phyloP scores from a whole-genome alignment of 2,113 vertebrate species.

The Alexandromys fortis region DNA sequence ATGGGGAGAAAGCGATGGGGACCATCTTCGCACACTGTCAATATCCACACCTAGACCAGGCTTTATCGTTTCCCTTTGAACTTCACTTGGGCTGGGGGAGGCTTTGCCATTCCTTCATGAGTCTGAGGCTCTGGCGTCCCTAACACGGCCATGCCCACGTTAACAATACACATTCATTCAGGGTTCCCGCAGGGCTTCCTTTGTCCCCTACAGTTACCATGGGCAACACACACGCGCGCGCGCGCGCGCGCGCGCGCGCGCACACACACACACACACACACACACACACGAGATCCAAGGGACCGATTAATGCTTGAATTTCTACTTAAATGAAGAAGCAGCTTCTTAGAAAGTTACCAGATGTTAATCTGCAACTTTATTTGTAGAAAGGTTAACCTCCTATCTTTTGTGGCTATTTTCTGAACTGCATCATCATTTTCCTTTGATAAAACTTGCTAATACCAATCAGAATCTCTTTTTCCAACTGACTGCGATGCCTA shows the following conservation, averaged over 20 bases:
- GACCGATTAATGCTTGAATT: not conserved
- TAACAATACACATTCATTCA: not conserved
- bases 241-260: no score
- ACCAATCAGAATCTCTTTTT: not conserved
- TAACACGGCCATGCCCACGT: not conserved
- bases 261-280: not conserved
- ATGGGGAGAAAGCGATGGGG: no score
- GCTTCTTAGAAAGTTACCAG: not conserved
- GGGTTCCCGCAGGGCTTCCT: not conserved
- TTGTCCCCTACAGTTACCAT: not conserved
- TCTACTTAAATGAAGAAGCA: constrained; percentile 22
- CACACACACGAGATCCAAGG: not conserved
- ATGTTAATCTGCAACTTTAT: not conserved
- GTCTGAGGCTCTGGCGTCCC: not conserved
- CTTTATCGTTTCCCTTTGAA: not conserved
- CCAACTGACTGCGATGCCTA: not conserved
- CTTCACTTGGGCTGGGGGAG: not conserved
- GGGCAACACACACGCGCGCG: not conserved
- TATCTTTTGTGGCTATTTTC: constrained; percentile 6
- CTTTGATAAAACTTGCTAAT: not conserved
- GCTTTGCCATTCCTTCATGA: not conserved
- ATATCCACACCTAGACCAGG: not conserved
- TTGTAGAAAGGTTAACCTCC: not conserved
- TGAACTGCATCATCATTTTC: constrained; percentile 8
- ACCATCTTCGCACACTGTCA: not conserved